Conservation (phyloP, 2,888 invertebrate species). For the Phengaris arion region DNA sequence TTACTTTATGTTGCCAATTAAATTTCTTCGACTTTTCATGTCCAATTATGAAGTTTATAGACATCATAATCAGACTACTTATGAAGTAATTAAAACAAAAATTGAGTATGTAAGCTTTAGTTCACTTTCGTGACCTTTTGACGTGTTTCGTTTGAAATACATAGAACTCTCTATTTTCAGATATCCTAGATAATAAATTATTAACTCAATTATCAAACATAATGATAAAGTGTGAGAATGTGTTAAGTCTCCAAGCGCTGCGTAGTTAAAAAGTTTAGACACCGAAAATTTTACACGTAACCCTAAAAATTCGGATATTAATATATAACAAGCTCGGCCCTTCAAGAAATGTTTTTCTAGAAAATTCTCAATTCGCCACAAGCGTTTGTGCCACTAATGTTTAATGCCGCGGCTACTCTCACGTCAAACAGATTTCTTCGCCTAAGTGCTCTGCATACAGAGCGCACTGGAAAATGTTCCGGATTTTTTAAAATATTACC, state of each 20-base stretch:
- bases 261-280: too few species aligned
- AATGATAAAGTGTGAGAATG: neutral
- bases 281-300: neutral
- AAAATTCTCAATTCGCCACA: slow-evolving; percentile 1
- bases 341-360: slow-evolving; percentile 10
- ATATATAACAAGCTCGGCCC: neutral
- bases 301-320: slow-evolving; percentile 4
- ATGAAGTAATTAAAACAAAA: neutral
- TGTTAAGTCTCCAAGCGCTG: too few species aligned
- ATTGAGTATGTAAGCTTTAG: too few species aligned
- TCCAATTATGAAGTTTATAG: slow-evolving; percentile 2
- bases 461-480: slow-evolving; percentile 20
- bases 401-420: neutral
- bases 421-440: slow-evolving; percentile 16
- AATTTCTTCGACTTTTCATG: neutral
- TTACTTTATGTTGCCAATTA: slow-evolving; percentile 3
- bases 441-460: slow-evolving; percentile 21
- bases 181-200: too few species aligned
- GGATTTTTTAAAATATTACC: slow-evolving; percentile 18
- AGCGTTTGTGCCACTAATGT: neutral
- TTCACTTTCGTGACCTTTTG: too few species aligned
- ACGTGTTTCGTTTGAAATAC: too few species aligned
- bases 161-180: too few species aligned
- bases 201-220: too few species aligned
- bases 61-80: neutral